These are phyloP conservation scores for Agriotes lineatus DNA, from an alignment of 2,888 invertebrate species.

Conservation along the genomic window DNA sequence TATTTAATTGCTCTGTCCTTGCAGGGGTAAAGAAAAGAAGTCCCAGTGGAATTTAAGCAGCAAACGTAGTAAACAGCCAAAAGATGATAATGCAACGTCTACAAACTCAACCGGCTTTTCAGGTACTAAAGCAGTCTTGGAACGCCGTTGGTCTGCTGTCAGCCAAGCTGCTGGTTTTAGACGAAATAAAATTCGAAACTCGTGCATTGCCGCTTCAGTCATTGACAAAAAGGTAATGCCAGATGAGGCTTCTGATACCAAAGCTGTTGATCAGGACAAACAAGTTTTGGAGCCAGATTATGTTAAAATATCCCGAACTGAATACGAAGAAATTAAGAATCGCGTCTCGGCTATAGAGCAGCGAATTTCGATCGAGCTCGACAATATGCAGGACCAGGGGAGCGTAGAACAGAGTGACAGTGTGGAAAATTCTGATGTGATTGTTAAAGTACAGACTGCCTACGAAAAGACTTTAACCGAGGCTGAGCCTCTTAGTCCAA, in stretches of 20 bases:
- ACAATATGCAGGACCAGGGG: constrained; percentile 52
- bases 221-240: neutral
- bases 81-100: constrained; percentile 49
- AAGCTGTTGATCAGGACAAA: neutral
- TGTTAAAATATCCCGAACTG: constrained; percentile 79
- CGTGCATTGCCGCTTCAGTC: constrained; percentile 50
- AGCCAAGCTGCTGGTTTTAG: constrained; percentile 62
- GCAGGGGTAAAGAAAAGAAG: constrained; percentile 54
- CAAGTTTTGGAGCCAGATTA: constrained; percentile 67
- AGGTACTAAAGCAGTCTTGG: constrained; percentile 57
- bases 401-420: neutral
- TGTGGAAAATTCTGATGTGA: constrained; percentile 60
- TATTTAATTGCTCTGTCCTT: constrained; percentile 35
- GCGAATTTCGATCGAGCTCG: constrained; percentile 78
- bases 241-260: neutral
- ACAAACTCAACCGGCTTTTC: constrained; percentile 41
- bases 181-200: constrained; percentile 57
- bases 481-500: constrained; percentile 74
- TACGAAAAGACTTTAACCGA: constrained; percentile 82
- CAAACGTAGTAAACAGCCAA: constrained; percentile 51
- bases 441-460: constrained; percentile 77
- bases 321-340: constrained; percentile 83
- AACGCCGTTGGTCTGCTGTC: constrained; percentile 71
- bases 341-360: constrained; percentile 81
- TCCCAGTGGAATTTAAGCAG: constrained; percentile 56